Percentiles rank a stretch among this genome's conserved stretches.
phyloP scores from a whole-genome alignment of 2,113 vertebrate species.

The Percina caprodes region DNA sequence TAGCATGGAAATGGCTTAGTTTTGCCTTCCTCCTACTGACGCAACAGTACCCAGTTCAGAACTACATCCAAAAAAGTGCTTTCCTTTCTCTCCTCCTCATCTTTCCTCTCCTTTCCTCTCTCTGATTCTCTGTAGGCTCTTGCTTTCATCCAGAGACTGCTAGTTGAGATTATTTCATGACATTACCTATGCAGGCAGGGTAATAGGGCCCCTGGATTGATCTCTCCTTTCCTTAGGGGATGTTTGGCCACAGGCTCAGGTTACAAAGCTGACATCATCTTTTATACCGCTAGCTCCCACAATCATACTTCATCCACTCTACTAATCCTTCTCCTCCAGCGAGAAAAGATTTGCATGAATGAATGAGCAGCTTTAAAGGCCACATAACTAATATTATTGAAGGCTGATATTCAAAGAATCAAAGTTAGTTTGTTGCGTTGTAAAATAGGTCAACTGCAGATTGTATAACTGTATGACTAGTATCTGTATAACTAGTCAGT shows the following conservation, averaged over 20 bases:
- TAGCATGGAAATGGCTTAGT: slow-evolving; percentile 14
- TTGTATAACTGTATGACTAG: background rate
- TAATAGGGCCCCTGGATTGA: slow-evolving; percentile 61
- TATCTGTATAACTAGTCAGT: background rate
- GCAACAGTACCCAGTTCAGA: background rate
- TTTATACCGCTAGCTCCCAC: slow-evolving; percentile 19
- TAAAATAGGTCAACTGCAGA: background rate
- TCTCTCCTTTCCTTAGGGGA: slow-evolving; percentile 36
- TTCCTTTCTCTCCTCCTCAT: background rate
- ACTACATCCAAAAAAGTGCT: background rate
- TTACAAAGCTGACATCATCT: slow-evolving; percentile 68
- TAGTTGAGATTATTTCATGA: slow-evolving; percentile 57
- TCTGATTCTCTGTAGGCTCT: slow-evolving; percentile 36
- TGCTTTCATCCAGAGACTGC: slow-evolving; percentile 51
- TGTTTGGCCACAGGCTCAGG: slow-evolving; percentile 42
- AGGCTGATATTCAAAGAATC: background rate
- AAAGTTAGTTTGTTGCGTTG: background rate
- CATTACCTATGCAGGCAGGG: slow-evolving; percentile 67
- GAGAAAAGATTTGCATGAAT: slow-evolving; percentile 39
- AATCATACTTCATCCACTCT: slow-evolving; percentile 14
- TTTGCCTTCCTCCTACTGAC: background rate
- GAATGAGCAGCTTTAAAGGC: slow-evolving; percentile 11
- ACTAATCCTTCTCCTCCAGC: slow-evolving; percentile 30
- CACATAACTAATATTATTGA: slow-evolving; percentile 2
- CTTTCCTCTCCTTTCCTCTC: background rate